Conservation (phyloP, 2,113 vertebrate genomes). For the Tretioscincus oriximinensis region DNA sequence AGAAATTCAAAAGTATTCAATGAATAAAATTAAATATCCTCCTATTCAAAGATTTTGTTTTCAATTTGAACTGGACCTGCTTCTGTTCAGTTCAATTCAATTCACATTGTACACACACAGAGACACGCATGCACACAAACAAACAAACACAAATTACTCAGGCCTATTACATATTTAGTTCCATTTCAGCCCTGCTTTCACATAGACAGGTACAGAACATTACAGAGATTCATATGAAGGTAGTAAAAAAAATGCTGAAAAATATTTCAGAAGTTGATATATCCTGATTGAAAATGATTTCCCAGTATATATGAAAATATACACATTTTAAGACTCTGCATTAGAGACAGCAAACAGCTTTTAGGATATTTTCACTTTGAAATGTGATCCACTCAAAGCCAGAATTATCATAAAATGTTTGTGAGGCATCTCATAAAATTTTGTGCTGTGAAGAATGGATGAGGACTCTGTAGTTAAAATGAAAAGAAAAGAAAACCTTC, state of each 20-base stretch:
- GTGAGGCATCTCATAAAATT: background rate
- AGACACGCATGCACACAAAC: no score
- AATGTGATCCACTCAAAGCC: background rate
- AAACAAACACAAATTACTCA: no score
- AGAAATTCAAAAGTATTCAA: no score
- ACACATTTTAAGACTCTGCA: background rate
- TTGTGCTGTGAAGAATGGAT: background rate
- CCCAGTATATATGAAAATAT: background rate
- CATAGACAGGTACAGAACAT: no score
- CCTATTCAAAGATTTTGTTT: no score
- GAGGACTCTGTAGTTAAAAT: background rate
- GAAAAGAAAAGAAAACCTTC: background rate
- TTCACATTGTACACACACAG: no score
- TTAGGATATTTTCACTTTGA: conserved; percentile 11
- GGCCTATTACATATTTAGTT: no score
- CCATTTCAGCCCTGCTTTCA: no score
- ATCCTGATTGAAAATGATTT: background rate
- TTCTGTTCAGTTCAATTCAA: no score
- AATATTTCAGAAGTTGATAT: background rate
- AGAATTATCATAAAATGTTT: conserved; percentile 9
- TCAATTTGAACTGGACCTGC: no score
- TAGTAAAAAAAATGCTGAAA: background rate
- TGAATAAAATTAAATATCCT: no score
- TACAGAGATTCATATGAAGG: background rate
- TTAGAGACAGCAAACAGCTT: background rate